phyloP scores from a whole-genome alignment of 30 jellyfish, hydroid and myxozoan species.

The Aurelia aurita complex sp. Pacific region DNA sequence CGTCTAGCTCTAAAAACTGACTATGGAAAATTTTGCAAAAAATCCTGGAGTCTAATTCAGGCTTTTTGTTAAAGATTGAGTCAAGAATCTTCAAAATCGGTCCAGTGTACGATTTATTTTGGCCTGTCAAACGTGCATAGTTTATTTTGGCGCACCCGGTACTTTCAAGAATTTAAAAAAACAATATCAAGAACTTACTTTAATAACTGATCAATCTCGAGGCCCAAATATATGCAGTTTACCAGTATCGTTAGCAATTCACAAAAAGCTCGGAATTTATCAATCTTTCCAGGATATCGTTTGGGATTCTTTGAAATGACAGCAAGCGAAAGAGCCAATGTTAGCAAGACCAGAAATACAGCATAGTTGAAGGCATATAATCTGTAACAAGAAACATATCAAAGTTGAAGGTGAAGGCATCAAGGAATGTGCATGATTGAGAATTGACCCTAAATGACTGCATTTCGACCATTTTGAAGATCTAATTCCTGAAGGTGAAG shows the following conservation, averaged over 20 bases:
- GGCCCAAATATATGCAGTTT: slow-evolving; percentile 48
- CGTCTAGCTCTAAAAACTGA: too few relatives aligned
- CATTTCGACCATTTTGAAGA: too few relatives aligned
- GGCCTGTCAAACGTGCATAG: too few relatives aligned
- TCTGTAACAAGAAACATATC: slow-evolving; percentile 26
- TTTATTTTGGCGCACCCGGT: too few relatives aligned
- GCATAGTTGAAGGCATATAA: slow-evolving; percentile 39
- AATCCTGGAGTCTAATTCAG: too few relatives aligned
- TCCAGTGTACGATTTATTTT: too few relatives aligned
- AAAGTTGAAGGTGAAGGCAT: background rate
- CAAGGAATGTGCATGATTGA: too few relatives aligned
- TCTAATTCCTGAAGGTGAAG: background rate
- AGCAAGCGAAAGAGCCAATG: slow-evolving; percentile 68
- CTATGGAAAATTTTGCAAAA: too few relatives aligned
- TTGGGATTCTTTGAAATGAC: slow-evolving; percentile 42
- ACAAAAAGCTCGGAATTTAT: slow-evolving; percentile 65
- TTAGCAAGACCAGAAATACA: slow-evolving; percentile 49
- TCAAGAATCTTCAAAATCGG: too few relatives aligned
- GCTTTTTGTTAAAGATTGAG: too few relatives aligned
- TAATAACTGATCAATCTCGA: slow-evolving; percentile 79
- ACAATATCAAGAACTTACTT: slow-evolving; percentile 68
- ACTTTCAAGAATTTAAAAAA: too few relatives aligned
- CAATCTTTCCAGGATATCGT: slow-evolving; percentile 25
- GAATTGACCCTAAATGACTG: too few relatives aligned
- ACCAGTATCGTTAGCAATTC: slow-evolving; percentile 56